phyloP scores from a whole-genome alignment of 2,797 vertebrate species.

The Poecilia velifera region DNA sequence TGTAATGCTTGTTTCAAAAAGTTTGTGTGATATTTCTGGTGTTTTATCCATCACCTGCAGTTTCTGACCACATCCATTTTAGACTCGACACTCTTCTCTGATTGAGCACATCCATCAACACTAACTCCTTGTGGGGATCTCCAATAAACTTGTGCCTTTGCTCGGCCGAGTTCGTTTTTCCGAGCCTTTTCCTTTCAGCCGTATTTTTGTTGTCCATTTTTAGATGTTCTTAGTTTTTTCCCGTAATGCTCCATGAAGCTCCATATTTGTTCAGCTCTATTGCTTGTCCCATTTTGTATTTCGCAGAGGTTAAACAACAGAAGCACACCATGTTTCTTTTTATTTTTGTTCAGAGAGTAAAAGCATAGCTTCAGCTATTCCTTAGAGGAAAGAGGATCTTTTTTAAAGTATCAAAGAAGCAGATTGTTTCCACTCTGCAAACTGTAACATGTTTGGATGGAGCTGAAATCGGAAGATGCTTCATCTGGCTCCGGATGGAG shows the following conservation, averaged over 20 bases:
- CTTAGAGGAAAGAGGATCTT: conserved; percentile 61
- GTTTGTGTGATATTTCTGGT: conserved; percentile 7
- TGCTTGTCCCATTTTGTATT: conserved; percentile 76
- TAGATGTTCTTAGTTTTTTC: conserved; percentile 68
- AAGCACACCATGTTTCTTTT: conserved; percentile 71
- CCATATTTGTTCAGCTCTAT: conserved; percentile 70
- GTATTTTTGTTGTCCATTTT: conserved; percentile 66
- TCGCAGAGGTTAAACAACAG: conserved; percentile 74
- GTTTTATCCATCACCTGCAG: conserved; percentile 18
- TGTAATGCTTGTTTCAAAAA: conserved; percentile 17
- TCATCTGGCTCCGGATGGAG: conserved; percentile 68
- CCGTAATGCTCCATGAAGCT: conserved; percentile 59
- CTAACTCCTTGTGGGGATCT: conserved; percentile 59
- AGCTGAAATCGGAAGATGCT: conserved; percentile 71
- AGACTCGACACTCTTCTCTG: conserved; percentile 21
- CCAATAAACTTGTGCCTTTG: conserved; percentile 40
- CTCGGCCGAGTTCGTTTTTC: conserved; percentile 48
- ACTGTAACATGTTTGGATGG: conserved; percentile 68
- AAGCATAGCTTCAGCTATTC: conserved; percentile 64
- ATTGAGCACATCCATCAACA: conserved; percentile 53
- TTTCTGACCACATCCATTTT: conserved; percentile 35
- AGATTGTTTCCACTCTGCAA: conserved; percentile 71
- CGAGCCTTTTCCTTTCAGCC: conserved; percentile 48
- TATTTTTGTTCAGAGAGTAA: conserved; percentile 69
- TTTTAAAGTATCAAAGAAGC: conserved; percentile 75